These are phyloP conservation scores for Drosophila nr. perissopoda DNA, from an alignment of 2,888 invertebrate genomes.

Conservation along the genomic window DNA sequence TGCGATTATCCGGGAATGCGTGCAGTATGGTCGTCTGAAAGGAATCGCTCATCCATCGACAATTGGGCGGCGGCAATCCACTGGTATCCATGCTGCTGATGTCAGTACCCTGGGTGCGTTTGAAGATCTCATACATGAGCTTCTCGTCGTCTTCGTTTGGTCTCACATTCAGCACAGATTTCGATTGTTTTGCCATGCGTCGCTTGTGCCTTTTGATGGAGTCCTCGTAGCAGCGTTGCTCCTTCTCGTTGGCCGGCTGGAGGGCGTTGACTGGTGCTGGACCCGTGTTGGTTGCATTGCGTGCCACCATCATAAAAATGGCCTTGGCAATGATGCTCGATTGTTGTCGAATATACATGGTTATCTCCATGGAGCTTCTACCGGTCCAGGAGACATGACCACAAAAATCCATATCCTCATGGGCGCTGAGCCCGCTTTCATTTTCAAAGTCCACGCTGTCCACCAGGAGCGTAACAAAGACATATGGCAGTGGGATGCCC, in stretches of 20 bases:
- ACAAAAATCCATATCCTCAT: conserved; percentile 88
- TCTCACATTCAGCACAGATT: conserved; percentile 87
- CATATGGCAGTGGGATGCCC: conserved; percentile 86
- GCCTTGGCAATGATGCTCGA: conserved; percentile 87
- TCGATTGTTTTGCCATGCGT: conserved; percentile 85
- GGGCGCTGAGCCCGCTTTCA: conserved; percentile 71
- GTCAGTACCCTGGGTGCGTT: conserved; percentile 86
- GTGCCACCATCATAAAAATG: conserved; percentile 89
- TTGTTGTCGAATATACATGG: conserved; percentile 88
- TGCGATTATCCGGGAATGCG: conserved; percentile 89
- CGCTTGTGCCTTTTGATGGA: conserved; percentile 86
- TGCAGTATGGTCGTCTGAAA: conserved; percentile 87
- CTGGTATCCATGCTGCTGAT: conserved; percentile 85
- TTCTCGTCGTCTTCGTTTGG: conserved; percentile 88
- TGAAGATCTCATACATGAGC: conserved; percentile 89
- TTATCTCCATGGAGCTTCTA: conserved; percentile 89
- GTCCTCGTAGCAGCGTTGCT: conserved; percentile 86
- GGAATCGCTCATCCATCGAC: conserved; percentile 88
- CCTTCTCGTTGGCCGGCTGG: conserved; percentile 87
- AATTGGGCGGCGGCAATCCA: conserved; percentile 86
- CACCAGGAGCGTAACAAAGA: conserved; percentile 90
- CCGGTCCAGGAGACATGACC: conserved; percentile 92
- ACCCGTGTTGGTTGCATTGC: conserved; percentile 87
- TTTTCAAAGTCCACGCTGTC: conserved; percentile 88
- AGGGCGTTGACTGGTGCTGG: conserved; percentile 87